These are phyloP conservation scores for Acanthosepion pharaonis DNA, from an alignment of 2,888 invertebrate species.

Conservation along the genomic window DNA sequence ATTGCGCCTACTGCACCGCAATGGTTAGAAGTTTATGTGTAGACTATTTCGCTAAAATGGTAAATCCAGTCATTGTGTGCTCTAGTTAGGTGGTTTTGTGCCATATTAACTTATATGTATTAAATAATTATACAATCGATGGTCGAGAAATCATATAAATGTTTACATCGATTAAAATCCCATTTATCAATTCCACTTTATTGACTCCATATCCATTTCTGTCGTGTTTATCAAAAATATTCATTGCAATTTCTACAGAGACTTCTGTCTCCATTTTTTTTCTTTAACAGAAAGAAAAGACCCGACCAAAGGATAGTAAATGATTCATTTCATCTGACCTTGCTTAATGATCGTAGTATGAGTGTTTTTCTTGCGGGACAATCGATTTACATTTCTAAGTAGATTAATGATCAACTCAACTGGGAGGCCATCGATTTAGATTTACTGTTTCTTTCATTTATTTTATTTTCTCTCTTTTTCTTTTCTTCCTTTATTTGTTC, in stretches of 20 bases:
- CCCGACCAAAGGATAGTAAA: not conserved
- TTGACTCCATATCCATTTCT: not conserved
- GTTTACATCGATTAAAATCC: not conserved
- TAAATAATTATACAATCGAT: not conserved
- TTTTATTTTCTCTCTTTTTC: not conserved
- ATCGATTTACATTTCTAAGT: not conserved
- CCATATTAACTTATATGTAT: not conserved
- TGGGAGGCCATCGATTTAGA: not conserved
- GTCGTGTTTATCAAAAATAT: not conserved
- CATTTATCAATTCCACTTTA: not conserved
- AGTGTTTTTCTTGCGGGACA: not conserved
- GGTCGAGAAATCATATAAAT: not conserved
- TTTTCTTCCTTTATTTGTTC: not conserved
- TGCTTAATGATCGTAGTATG: not conserved
- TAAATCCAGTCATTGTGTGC: too few relatives aligned
- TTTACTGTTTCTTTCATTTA: not conserved
- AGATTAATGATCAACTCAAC: not conserved
- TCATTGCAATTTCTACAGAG: not conserved
- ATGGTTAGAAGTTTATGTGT: too few relatives aligned
- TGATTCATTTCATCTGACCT: not conserved
- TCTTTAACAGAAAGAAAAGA: not conserved
- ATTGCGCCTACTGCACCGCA: too few relatives aligned
- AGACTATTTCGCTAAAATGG: too few relatives aligned
- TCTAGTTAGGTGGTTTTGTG: not conserved
- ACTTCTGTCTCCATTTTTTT: not conserved